Evolutionary conservation across 2,888 invertebrate species (phyloP), one percentile per base, ranked within the genome.

Genomic region (Galeopsomyia nigrocyanea): DNA sequence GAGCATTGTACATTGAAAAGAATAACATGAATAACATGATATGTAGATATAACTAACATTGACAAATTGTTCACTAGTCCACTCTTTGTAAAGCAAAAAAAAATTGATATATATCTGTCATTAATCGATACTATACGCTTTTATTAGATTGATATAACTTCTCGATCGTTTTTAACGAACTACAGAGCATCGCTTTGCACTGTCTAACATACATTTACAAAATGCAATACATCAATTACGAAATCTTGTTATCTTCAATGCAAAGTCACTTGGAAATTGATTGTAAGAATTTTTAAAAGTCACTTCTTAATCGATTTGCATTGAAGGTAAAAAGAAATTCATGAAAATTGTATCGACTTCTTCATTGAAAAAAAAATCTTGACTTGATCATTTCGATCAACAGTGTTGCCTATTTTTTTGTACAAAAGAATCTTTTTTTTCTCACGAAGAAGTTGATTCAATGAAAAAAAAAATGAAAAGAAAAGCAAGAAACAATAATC

Each of bases 381-480:
- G n/a, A 10, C 13, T 39, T 39, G 39, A 10, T 39, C 39, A 3
- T 26, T 39, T 7, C 39, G 1, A 39, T 1, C 10, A 39, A 39
- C 7, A 3, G 39, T n/a, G n/a, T n/a, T n/a, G n/a, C n/a, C n/a
- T n/a, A n/a, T n/a, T n/a, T n/a, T n/a, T n/a, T n/a, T n/a, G n/a
- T n/a, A n/a, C n/a, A n/a, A n/a, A n/a, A n/a, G n/a, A n/a, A n/a
- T n/a, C 7, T 39, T 39, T 39, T 39, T 10, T 39, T 39, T 39
- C 39, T 10, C 7, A 13, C 7, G 2, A 7, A 39, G 39, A 39
- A 39, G 39, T 39, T 39, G 39, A 39, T 39, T 39, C 13, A 39
- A 39, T 39, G 10, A 58, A 47, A 49, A 69, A 58, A 58, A 68
- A 60, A 77, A 78, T 83, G 83, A 84, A 83, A 83, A 84, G 83